Evolutionary conservation across 2,113 vertebrate genomes (phyloP), one percentile per base, ranked within the genome.

Genomic region (Cochlearius cochlearius): DNA sequence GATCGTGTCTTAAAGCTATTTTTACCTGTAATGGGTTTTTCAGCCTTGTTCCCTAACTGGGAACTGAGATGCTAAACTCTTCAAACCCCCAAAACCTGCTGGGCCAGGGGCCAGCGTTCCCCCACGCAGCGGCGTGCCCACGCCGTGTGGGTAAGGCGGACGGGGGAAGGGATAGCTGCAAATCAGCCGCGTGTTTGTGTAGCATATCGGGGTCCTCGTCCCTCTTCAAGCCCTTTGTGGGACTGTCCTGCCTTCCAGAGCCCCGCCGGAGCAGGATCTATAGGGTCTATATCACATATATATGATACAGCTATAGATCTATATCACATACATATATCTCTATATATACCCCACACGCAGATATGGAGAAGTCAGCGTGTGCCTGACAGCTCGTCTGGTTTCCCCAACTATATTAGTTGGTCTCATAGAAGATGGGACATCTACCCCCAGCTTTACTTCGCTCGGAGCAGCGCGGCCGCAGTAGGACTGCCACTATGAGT

Each of bases 91-190:
- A 23, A 52, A 63, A 36, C 23, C 53, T 55, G 38, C 62, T 15
- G 58, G 47, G 29, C 10, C 15, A 39, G 50, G 29, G 53, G 39
- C 14, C 3, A 7, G 8, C 3, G 2, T 14, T 80, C 38, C 47
- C 63, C 49, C 17, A 7, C 0, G 8, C 60, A 38, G 52, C 72
- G 34, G 26, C 5, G 0, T 8, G 34, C 11, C 62, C 41, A 2
- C 0, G 2, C 1, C 0, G 32, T 6, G 45, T 8, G n/a, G 45
- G 50, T 9, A 19, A 60, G 27, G 20, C 26, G 27, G 9, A 21
- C 18, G 41, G n/a, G 12, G 36, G 30, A 38, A 18, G 47, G 36
- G 32, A 38, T 16, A 47, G 29, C 64, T 60, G 56, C 29, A 56
- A n/a, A 72, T 3, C 20, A 69, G 29, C 19, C 0, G 2, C 36